These are phyloP conservation scores for Xylota sylvarum DNA, from an alignment of 2,888 invertebrate species.

Conservation along the genomic window DNA sequence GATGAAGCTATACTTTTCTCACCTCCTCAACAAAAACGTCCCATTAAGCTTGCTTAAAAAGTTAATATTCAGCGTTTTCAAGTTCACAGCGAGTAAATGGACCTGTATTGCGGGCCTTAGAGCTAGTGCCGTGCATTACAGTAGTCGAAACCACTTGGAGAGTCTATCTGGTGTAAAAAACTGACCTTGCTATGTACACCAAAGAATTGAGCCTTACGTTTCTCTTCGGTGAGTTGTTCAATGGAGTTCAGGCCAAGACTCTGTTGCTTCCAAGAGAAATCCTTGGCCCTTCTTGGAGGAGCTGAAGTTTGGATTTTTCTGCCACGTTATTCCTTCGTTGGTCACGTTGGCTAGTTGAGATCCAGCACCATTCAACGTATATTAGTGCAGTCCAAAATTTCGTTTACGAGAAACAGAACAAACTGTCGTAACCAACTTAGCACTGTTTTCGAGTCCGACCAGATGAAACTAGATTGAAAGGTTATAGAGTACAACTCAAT, in stretches of 20 bases:
- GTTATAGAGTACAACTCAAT: not conserved
- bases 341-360: too few species aligned
- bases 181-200: not conserved
- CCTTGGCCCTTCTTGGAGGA: too few species aligned
- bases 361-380: too few species aligned
- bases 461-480: not conserved
- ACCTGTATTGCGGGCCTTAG: not conserved
- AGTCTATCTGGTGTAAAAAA: not conserved
- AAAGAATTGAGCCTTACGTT: not conserved
- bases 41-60: not conserved
- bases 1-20: not conserved
- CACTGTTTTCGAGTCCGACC: too few species aligned
- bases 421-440: too few species aligned
- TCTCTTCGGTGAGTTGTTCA: not conserved
- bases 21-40: not conserved
- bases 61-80: not conserved
- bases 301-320: not conserved
- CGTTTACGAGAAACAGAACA: too few species aligned
- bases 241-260: too few species aligned
- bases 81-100: not conserved
- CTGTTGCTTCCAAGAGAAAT: too few species aligned
- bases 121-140: not conserved
- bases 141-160: too few species aligned
- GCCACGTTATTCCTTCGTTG: constrained; percentile 9
- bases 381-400: too few species aligned